Base-by-base conservation (phyloP, 2,797 vertebrate species). In the Siniperca obscura region DNA sequence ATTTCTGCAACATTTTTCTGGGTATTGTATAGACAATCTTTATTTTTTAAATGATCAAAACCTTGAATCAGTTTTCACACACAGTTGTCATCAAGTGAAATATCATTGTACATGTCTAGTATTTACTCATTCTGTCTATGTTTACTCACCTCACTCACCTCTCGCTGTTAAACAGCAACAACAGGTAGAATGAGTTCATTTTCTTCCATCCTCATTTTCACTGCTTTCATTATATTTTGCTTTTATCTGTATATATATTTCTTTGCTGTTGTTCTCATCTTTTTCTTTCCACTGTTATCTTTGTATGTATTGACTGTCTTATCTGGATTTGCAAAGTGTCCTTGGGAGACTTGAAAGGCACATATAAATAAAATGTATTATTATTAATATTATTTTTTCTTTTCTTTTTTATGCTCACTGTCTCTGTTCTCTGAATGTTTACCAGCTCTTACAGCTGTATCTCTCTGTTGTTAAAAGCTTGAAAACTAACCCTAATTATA, bases 401-500 rank as follows among this genome's bases (percentile, higher is more conserved):
- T 7, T 38, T 2, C 0, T 13, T 4, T 40, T n/a, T 52, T 22
- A 52, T 0, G 3, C 66, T 36, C 21, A 4, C 9, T 3, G 12
- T 44, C 42, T 70, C 3, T 73, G 22, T 30, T 21, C 21, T 44
- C 64, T 17, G 11, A 11, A 5, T 21, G 27, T 48, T 22, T 22
- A 3, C 19, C 61, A 19, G 64, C n/a, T 25, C 44, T 55, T 9
- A 22, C 25, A 3, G 21, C 27, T 19, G 12, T 7, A 8, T 59
- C 14, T 0, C 25, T 53, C 66, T 59, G 25, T 10, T 25, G 10
- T 44, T 61, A 48, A 70, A 81, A 56, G 65, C 74, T 60, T 27
- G 14, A 65, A 76, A 42, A 60, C 21, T 10, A 21, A 59, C 40
- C 25, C 19, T 60, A 55, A 69, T 83, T 65, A 70, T 19, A 65